A percentile compares a stretch with the other conserved stretches of the same genome.
Conservation (phyloP, 2,113 vertebrate species). For the Oreochromis niloticus region DNA sequence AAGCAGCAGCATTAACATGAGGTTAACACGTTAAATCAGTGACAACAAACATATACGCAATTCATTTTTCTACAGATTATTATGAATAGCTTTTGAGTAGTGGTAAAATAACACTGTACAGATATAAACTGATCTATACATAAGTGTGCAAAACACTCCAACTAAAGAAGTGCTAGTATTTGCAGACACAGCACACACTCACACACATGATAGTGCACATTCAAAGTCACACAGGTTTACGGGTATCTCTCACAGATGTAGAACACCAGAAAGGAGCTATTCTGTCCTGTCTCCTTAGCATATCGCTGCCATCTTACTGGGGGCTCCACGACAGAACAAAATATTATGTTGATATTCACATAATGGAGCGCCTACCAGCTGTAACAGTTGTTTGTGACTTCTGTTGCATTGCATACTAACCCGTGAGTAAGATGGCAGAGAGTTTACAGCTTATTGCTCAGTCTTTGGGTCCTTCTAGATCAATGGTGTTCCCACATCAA, state of each 20-base stretch:
- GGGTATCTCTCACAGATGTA: neutral
- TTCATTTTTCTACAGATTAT: neutral
- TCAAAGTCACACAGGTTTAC: constrained; percentile 31
- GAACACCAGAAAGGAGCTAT: neutral
- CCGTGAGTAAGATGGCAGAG: neutral
- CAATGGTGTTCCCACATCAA: constrained; percentile 19
- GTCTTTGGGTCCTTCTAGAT: neutral
- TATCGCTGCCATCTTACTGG: neutral
- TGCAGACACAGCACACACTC: neutral
- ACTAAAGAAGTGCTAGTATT: neutral
- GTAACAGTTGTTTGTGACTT: neutral
- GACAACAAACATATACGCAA: constrained; percentile 2
- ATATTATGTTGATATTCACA: neutral
- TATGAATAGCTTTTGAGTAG: constrained; percentile 12
- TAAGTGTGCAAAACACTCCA: constrained; percentile 39
- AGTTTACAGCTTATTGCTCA: neutral
- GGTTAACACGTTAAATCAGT: constrained; percentile 2
- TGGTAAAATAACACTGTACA: constrained; percentile 27
- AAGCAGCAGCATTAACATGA: constrained; percentile 41
- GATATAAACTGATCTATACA: neutral
- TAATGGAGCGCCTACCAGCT: neutral
- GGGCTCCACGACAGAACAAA: neutral
- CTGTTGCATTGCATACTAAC: neutral
- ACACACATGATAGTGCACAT: neutral
- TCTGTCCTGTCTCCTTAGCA: neutral